phyloP scores from a whole-genome alignment of 2,113 vertebrate genomes.

The Stercorarius parasiticus region DNA sequence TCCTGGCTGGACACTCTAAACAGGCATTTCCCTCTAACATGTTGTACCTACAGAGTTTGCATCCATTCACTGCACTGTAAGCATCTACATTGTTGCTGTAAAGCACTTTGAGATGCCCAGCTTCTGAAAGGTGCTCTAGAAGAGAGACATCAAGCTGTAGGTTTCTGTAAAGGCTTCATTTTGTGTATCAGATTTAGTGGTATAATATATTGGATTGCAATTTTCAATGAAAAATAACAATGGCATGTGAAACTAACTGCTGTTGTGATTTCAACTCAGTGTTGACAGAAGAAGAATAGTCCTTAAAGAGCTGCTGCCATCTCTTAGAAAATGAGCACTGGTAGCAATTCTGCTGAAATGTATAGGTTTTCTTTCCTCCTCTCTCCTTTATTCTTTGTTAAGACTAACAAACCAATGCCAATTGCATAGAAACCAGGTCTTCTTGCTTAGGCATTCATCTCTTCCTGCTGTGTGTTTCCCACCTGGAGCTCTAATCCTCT shows the following conservation, averaged over 20 bases:
- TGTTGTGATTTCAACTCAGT: neutral
- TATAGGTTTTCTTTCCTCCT: neutral
- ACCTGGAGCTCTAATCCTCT: constrained; percentile 6
- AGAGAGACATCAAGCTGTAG: neutral
- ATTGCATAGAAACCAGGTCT: neutral
- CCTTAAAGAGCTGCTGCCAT: neutral
- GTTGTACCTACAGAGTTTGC: neutral
- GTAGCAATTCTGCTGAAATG: neutral
- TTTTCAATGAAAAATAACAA: constrained; percentile 3
- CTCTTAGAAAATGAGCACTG: neutral
- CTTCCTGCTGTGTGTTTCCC: neutral
- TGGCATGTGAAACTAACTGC: neutral
- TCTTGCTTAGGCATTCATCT: neutral
- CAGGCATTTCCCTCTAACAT: neutral
- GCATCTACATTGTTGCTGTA: neutral
- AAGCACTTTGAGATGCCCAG: neutral
- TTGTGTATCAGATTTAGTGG: neutral
- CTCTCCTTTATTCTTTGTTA: neutral
- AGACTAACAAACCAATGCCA: neutral
- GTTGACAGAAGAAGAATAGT: neutral
- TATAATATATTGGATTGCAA: neutral
- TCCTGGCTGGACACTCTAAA: neutral
- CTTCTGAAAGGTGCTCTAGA: neutral
- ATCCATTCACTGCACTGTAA: neutral
- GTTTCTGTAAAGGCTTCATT: neutral